These are phyloP conservation scores for Trachemys scripta DNA, from an alignment of 2,113 vertebrate genomes.

Conservation along the genomic window DNA sequence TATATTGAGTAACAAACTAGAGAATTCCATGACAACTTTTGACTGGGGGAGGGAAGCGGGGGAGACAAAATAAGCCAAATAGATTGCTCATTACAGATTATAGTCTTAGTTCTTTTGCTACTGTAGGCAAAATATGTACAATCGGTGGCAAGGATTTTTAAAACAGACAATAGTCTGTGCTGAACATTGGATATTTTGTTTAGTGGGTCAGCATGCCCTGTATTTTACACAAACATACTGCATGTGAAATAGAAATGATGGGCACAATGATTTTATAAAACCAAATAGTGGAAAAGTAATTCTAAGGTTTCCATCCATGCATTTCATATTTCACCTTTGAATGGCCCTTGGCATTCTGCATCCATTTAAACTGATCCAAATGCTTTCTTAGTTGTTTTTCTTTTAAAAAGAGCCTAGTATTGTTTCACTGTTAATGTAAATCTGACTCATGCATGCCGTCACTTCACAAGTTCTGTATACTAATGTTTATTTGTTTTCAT, in stretches of 20 bases:
- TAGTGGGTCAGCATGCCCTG: neutral
- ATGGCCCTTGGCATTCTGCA: neutral
- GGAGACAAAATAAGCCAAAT: neutral
- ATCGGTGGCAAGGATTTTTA: accelerated
- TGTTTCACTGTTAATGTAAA: neutral
- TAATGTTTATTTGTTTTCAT: constrained; percentile 1
- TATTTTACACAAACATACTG: accelerated
- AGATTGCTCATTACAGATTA: neutral
- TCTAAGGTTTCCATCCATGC: neutral
- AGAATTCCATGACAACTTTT: neutral
- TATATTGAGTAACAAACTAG: neutral
- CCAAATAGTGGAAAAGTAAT: neutral
- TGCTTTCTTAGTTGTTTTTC: neutral
- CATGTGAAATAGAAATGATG: neutral
- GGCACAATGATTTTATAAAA: neutral
- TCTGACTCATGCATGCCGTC: neutral
- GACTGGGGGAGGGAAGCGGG: neutral
- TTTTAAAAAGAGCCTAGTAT: neutral
- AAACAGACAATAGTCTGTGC: neutral
- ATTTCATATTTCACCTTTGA: accelerated
- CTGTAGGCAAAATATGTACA: accelerated
- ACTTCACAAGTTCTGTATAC: neutral
- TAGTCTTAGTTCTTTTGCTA: accelerated
- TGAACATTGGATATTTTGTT: neutral
- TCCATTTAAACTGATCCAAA: neutral